Evolutionary conservation across 2,113 vertebrate species (phyloP), one percentile per base, ranked within the genome.

Genomic region (Nothoprocta pentlandii): DNA sequence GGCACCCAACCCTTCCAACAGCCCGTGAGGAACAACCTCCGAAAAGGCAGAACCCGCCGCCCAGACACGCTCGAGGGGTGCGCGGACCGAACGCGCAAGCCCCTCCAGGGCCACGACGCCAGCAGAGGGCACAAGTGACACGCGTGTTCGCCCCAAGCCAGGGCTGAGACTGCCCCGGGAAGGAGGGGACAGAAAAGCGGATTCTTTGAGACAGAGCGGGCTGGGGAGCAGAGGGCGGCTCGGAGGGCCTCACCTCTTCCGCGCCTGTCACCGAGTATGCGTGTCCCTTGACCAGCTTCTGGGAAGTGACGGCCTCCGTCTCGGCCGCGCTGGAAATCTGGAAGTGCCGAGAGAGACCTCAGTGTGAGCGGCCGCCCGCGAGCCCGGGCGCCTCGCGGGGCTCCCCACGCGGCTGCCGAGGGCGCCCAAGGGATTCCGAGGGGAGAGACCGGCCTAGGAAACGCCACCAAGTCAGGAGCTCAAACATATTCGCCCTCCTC

Each of bases 251-350:
- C 96, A 99, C 99, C 99, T 99, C 98, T 66, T 98, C 97, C 1
- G 98, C 99, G 2, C 99, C 99, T 0, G 99, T 99, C 91, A 99
- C 97, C 0, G 99, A 99, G 97, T 99, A 99, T 0, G 99, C 99
- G 0, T 99, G 99, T 9, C 99, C 99, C 94, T 99, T 99, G 94
- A 99, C 99, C 97, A 99, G 96, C 97, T 99, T 99, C 98, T 99
- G 99, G 16, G 97, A 97, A 0, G 99, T 99, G 67, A 99, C 91
- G 0, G 99, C 99, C 94, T 99, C 99, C 0, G 99, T 99, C 94
- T 99, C 99, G 0, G 98, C 97, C 0, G 98, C 98, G 9, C 98
- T 99, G 54, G 98, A 99, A 97, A 99, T 99, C 99, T 99, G 96
- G 3, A 90, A 56, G 78, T 76, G 85, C 15, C 89, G 26, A 56